A percentile compares a stretch with the other conserved stretches of the same genome.
Evolutionary conservation across 37 sponge, comb jelly and placozoan genomes (phyloP).

Genomic region (Spongilla lacustris): DNA sequence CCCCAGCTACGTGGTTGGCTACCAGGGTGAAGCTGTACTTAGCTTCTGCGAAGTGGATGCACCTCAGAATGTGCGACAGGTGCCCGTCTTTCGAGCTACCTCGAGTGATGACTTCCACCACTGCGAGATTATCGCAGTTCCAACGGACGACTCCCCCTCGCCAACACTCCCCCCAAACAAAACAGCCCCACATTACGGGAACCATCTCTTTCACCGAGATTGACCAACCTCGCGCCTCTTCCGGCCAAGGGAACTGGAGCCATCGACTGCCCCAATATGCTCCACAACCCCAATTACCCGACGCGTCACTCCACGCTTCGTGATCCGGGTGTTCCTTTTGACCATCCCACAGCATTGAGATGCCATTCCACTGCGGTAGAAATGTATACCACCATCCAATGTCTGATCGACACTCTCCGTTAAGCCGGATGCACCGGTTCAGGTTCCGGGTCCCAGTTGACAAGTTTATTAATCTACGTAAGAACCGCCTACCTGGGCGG

Average conservation of each 20-base stretch:
- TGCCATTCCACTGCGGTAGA: constrained; percentile 3
- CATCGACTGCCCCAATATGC: constrained; percentile 22
- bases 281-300: constrained; percentile 50
- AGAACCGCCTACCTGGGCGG: constrained; percentile 6
- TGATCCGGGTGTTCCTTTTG: background rate
- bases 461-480: constrained; percentile 1
- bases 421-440: constrained; percentile 16
- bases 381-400: constrained; percentile 14
- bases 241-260: constrained; percentile 40
- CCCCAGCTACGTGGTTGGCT: constrained; percentile 48
- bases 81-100: constrained; percentile 10
- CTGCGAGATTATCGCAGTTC: constrained; percentile 58
- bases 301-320: constrained; percentile 28
- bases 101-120: constrained; percentile 35
- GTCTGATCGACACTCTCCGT: background rate
- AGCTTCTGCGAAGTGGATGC: constrained; percentile 39
- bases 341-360: constrained; percentile 3
- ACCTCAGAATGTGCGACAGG: constrained; percentile 39
- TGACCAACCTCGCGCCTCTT: background rate
- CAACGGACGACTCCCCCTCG: constrained; percentile 6
- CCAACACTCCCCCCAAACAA: constrained; percentile 43
- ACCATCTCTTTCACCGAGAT: constrained; percentile 43
- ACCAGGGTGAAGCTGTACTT: background rate
- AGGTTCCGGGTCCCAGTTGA: background rate
- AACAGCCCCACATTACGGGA: constrained; percentile 13